A percentile compares a stretch with the other conserved stretches of the same genome.
These are phyloP conservation scores for Acanthisitta chloris DNA, from an alignment of 2,113 vertebrate genomes.

Conservation along the genomic window DNA sequence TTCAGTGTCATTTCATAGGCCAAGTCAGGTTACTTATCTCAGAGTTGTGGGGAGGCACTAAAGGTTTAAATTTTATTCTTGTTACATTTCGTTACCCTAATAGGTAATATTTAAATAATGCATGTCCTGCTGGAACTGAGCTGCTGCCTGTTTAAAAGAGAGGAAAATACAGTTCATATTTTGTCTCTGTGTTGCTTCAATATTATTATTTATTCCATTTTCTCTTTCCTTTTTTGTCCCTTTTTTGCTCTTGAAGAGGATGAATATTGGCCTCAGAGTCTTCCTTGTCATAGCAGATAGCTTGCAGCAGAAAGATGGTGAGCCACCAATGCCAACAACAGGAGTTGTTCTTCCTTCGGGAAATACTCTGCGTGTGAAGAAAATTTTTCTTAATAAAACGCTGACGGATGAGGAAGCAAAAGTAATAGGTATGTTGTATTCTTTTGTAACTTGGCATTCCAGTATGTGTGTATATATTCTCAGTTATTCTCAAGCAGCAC, in stretches of 20 bases:
- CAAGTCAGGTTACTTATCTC: not conserved
- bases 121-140: not conserved
- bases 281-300: slow-evolving; percentile 98
- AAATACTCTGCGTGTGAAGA: slow-evolving; percentile 98
- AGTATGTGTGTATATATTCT: not conserved
- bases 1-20: not conserved
- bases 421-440: slow-evolving; percentile 86
- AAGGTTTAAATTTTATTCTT: not conserved
- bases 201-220: not conserved
- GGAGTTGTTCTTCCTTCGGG: slow-evolving; percentile 96
- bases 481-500: not conserved
- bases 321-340: slow-evolving; percentile 98
- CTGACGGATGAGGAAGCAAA: slow-evolving; percentile 98
- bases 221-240: not conserved
- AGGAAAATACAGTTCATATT: not conserved
- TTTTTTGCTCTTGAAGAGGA: slow-evolving; percentile 78
- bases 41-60: not conserved
- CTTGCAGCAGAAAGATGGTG: slow-evolving; percentile 96
- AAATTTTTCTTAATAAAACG: slow-evolving; percentile 98
- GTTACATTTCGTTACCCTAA: not conserved
- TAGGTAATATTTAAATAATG: not conserved
- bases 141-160: not conserved
- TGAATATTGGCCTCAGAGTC: slow-evolving; percentile 97
- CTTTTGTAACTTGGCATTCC: not conserved
- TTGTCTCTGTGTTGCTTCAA: not conserved